Evolutionary conservation across 1,140 invertebrate genomes (phyloP).

Genomic region (Chrysomallon squamiferum): DNA sequence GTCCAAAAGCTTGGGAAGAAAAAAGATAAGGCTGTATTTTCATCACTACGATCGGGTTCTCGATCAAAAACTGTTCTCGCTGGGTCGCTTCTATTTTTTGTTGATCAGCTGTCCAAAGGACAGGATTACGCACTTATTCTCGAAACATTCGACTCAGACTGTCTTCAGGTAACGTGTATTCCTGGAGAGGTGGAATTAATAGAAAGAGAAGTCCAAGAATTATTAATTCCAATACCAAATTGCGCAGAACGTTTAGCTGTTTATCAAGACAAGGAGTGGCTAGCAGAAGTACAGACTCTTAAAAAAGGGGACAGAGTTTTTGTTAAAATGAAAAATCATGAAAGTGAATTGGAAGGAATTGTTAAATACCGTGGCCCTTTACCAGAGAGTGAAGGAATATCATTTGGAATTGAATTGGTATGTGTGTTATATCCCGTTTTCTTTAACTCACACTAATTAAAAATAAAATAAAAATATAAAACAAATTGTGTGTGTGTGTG

Average conservation of each 20-base stretch:
- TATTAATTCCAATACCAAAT: conserved; percentile 47
- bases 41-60: conserved; percentile 22
- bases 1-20: conserved; percentile 43
- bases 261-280: conserved; percentile 45
- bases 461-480: not conserved
- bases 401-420: conserved; percentile 54
- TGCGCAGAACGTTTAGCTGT: conserved; percentile 49
- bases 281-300: conserved; percentile 40
- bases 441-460: not conserved
- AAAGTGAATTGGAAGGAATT: conserved; percentile 38
- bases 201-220: conserved; percentile 17
- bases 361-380: conserved; percentile 45
- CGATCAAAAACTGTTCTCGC: conserved; percentile 38
- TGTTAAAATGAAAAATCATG: conserved; percentile 45
- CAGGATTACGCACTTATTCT: conserved; percentile 21
- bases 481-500: not conserved
- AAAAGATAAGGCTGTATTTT: conserved; percentile 26
- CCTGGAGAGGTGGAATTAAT: conserved; percentile 32
- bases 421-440: conserved; percentile 8
- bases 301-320: conserved; percentile 42
- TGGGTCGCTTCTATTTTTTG: conserved; percentile 35
- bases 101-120: conserved; percentile 18
- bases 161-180: conserved; percentile 36
- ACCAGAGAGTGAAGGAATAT: conserved; percentile 42
- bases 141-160: conserved; percentile 44